phyloP scores from a whole-genome alignment of 2,797 vertebrate species.

The Hipposideros larvatus region DNA sequence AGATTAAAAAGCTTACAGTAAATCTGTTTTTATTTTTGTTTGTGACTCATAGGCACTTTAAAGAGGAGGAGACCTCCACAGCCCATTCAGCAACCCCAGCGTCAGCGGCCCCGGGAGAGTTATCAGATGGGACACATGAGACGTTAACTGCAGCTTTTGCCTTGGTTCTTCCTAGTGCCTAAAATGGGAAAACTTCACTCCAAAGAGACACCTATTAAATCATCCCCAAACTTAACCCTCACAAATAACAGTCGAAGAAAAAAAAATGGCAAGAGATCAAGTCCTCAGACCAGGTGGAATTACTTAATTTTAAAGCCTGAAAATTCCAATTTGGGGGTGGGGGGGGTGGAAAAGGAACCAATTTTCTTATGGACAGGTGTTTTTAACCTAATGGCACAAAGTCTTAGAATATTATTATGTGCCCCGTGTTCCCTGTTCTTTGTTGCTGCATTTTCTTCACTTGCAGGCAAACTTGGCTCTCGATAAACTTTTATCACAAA shows the following conservation, averaged over 20 bases:
- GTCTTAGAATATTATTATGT: conserved; percentile 84
- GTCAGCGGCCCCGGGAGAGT: conserved; percentile 91
- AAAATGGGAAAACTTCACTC: conserved; percentile 96
- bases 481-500: conserved; percentile 87
- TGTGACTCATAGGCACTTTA: conserved; percentile 92
- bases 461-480: conserved; percentile 90
- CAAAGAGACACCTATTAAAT: conserved; percentile 96
- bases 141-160: conserved; percentile 93
- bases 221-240: conserved; percentile 88
- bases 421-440: conserved; percentile 87
- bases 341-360: conserved; percentile 84
- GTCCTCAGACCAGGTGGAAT: conserved; percentile 88
- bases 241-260: conserved; percentile 87
- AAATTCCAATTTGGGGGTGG: conserved; percentile 87
- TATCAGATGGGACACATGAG: conserved; percentile 96
- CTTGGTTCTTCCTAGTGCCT: conserved; percentile 98
- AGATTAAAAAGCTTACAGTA: neutral
- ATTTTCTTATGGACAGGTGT: conserved; percentile 84
- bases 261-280: conserved; percentile 88
- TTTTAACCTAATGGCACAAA: conserved; percentile 89
- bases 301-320: conserved; percentile 87
- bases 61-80: conserved; percentile 93
- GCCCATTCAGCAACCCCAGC: conserved; percentile 90
- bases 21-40: conserved; percentile 55
- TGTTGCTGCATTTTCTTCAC: conserved; percentile 90